phyloP scores from a whole-genome alignment of 2,888 invertebrate species.

The Tetropium fuscum region DNA sequence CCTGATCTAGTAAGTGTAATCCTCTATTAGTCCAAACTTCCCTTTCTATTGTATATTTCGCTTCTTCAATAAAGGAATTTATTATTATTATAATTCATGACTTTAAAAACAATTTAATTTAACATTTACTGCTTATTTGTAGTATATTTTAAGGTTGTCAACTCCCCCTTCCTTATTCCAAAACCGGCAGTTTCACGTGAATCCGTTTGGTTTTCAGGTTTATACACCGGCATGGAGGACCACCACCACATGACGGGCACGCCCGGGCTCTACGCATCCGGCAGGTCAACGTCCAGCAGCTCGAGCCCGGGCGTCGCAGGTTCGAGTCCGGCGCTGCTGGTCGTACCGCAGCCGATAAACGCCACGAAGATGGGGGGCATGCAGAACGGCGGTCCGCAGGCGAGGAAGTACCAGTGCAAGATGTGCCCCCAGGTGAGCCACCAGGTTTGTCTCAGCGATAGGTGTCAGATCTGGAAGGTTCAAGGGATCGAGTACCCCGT shows the following conservation, averaged over 20 bases:
- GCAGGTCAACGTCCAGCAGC: slow-evolving; percentile 67
- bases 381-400: slow-evolving; percentile 62
- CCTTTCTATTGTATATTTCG: too few species aligned
- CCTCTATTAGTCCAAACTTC: too few species aligned
- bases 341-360: slow-evolving; percentile 90
- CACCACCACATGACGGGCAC: slow-evolving; percentile 62
- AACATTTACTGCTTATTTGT: too few species aligned
- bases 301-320: slow-evolving; percentile 67
- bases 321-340: slow-evolving; percentile 77
- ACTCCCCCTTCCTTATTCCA: too few species aligned
- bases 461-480: slow-evolving; percentile 10
- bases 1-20: too few species aligned
- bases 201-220: slow-evolving; percentile 36
- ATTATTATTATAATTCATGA: too few species aligned
- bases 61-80: too few species aligned
- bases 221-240: slow-evolving; percentile 61
- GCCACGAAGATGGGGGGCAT: slow-evolving; percentile 72
- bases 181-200: too few species aligned
- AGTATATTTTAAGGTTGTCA: too few species aligned
- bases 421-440: slow-evolving; percentile 94
- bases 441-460: slow-evolving; percentile 9
- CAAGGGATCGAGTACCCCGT: neutral
- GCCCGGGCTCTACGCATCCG: slow-evolving; percentile 67
- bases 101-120: too few species aligned
- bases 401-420: slow-evolving; percentile 93